These are phyloP conservation scores for Epinotia ramella DNA, from an alignment of 2,888 invertebrate genomes.

Conservation along the genomic window DNA sequence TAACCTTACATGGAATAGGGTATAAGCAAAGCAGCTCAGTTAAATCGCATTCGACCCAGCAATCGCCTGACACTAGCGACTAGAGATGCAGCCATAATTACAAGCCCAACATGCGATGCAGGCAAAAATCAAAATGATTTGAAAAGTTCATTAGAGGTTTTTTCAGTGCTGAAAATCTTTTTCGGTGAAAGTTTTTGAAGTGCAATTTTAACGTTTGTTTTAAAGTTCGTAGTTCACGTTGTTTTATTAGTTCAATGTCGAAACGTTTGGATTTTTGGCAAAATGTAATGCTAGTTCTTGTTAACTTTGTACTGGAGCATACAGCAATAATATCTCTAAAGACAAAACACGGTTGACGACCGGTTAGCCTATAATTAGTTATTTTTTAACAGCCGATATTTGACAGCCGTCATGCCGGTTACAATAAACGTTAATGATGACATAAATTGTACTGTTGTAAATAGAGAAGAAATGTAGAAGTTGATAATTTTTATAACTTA, in stretches of 20 bases:
- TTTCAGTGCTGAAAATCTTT: constrained; percentile 29
- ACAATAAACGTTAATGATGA: too few species aligned
- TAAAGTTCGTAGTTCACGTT: not conserved
- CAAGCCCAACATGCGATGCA: constrained; percentile 40
- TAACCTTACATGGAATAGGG: not conserved
- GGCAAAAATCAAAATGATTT: constrained; percentile 42
- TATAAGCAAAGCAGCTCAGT: constrained; percentile 22
- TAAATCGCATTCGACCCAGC: constrained; percentile 31
- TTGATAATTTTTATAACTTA: too few species aligned
- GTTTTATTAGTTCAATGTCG: constrained; percentile 2
- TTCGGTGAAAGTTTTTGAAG: constrained; percentile 18
- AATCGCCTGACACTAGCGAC: constrained; percentile 41
- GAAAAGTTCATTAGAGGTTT: constrained; percentile 42
- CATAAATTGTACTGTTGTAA: too few species aligned
- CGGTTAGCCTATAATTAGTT: too few species aligned
- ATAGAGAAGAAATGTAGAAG: too few species aligned
- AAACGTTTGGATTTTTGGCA: not conserved
- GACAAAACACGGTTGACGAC: not conserved
- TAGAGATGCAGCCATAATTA: constrained; percentile 39
- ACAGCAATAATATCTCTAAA: not conserved
- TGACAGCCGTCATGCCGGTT: too few species aligned
- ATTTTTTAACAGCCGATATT: too few species aligned
- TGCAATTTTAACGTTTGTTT: constrained; percentile 24
- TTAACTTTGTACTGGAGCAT: not conserved
- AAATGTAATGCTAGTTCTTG: not conserved